phyloP scores from a whole-genome alignment of 2,113 vertebrate species.

The Callocephalon fimbriatum region DNA sequence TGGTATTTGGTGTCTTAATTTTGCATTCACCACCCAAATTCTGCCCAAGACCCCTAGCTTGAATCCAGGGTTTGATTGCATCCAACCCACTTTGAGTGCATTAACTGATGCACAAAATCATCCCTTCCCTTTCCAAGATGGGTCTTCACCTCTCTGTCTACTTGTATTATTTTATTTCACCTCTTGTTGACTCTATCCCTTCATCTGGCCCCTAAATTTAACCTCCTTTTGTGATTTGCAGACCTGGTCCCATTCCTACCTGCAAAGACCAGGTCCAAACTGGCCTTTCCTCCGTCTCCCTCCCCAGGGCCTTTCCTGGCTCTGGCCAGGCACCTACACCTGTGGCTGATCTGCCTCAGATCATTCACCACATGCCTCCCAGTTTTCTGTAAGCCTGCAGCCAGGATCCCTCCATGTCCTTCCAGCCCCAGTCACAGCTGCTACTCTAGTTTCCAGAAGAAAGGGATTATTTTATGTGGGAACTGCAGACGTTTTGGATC shows the following conservation, averaged over 20 bases:
- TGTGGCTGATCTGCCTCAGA: neutral
- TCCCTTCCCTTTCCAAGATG: neutral
- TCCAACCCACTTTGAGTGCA: fast-evolving
- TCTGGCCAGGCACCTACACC: neutral
- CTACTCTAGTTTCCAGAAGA: neutral
- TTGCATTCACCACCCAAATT: neutral
- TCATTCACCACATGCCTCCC: neutral
- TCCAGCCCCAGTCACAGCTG: neutral
- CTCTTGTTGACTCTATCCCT: neutral
- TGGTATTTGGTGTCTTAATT: neutral
- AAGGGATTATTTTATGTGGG: neutral
- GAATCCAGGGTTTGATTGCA: neutral
- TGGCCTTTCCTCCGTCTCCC: neutral
- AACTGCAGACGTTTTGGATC: fast-evolving
- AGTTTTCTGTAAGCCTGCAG: neutral
- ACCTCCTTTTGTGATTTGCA: neutral
- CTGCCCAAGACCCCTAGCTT: neutral
- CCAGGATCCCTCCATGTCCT: neutral
- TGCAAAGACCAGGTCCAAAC: fast-evolving
- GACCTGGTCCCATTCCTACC: fast-evolving
- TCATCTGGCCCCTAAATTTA: neutral
- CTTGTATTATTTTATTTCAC: neutral
- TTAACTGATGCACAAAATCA: neutral
- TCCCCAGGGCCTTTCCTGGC: neutral
- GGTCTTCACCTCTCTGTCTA: neutral